Base-by-base conservation (phyloP, 2,888 invertebrate genomes). In the Parapristionchus giblindavisi region DNA sequence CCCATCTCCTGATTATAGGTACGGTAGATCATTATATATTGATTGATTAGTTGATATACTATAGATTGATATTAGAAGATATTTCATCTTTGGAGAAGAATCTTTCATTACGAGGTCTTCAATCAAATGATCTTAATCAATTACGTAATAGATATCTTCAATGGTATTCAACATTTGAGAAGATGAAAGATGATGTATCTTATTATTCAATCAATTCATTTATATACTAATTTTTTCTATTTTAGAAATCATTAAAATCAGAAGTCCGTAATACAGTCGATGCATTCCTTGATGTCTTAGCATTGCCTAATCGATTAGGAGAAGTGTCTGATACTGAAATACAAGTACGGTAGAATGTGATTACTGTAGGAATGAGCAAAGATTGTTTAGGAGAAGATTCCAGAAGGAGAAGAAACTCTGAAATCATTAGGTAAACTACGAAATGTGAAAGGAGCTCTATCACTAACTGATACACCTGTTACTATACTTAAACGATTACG, bases 1-100 rank as follows among this genome's bases (percentile, higher is more conserved):
- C 75, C 85, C 85, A 4, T 60, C 75, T 6, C 79, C 85, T 8
- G 85, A 85, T 77, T 75, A 81, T 54, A 76, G 79, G 79, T 81
- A 27, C 24, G 8, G 43, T 17, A 43, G 43, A 43, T 43, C 8
- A 43, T 43, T 14, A 43, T 43, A 43, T 43, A 43, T 43, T 43
- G 8, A 43, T 43, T 17, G 43, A 43, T 8, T 43, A 14, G 17
- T 43, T 8, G 8, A 8, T 17, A 43, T 43, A 27, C 24, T 60
- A 1, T 38, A 70, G 70, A 36, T 29, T 17, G 3, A 5, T 70
- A 17, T 21, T 70, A 17, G 38, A 70, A 17, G 70, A 70, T 70
- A 5, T 70, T 17, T 24, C 52, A 4, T 36, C 40, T 24, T 3
- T 70, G 24, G 36, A 34, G 14, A 24, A 17, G 4, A 70, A 70